Evolutionary conservation across 2,797 vertebrate genomes (phyloP), one percentile per base, ranked within the genome.

Genomic region (Gorsachius magnificus): DNA sequence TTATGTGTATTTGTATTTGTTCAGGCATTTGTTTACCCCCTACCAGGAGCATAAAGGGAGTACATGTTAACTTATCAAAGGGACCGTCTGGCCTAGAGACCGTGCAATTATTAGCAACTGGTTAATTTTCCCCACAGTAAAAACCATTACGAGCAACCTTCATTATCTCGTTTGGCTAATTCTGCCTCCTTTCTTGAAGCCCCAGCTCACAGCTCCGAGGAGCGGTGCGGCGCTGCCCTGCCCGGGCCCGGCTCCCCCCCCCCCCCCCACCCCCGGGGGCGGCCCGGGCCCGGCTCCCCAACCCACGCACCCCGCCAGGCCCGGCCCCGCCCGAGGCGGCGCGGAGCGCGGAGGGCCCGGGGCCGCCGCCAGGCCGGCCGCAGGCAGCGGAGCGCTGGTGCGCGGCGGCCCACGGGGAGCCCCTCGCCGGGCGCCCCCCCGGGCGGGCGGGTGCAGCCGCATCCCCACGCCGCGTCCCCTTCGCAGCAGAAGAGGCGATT

Each of bases 21-120:
- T 97, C 97, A 96, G 94, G 95, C 96, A 93, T 98, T 98, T 97
- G 97, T 97, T 97, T 97, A 96, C 98, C 97, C 97, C 97, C 98
- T 93, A 94, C 97, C 48, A 97, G 96, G 96, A 94, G 83, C 93
- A 97, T 97, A 98, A 98, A 98, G 95, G 91, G 97, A 97, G 93
- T 95, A 97, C 96, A 97, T 93, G 98, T 96, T 98, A 98, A 98
- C 97, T 97, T 98, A 97, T 97, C 97, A 98, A 97, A 98, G 97
- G 92, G 95, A 96, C 92, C 94, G 89, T 97, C 97, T 98, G 96
- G 97, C 97, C 96, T 96, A 89, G 95, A 96, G 97, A 98, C 96
- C 94, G 50, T 94, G 80, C 92, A 91, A 97, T 98, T 98, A 98
- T 98, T 97, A 98, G 97, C 97, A 97, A 97, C 96, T 97, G 96